Percentiles rank a stretch among this genome's conserved stretches.
Evolutionary conservation across 1,140 invertebrate genomes (phyloP).

Genomic region (Musca domestica): DNA sequence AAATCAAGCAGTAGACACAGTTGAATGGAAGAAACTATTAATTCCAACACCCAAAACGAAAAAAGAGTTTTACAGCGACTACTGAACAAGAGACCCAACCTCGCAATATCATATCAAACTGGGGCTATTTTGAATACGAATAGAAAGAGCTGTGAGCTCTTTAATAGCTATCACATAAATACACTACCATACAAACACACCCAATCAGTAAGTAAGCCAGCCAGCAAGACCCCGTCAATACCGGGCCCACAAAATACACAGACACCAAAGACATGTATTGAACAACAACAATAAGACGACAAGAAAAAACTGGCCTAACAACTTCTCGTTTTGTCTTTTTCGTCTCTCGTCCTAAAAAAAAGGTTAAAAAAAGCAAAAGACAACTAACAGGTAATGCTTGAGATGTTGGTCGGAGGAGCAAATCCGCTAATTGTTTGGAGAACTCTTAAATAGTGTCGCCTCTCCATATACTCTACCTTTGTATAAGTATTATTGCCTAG

Average conservation of each 20-base stretch:
- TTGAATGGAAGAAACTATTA: not conserved
- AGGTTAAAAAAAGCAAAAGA: too few species aligned
- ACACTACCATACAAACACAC: not conserved
- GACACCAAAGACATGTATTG: not conserved
- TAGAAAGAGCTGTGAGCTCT: too few species aligned
- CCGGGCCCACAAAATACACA: not conserved
- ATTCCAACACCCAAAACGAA: not conserved
- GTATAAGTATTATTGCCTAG: too few species aligned
- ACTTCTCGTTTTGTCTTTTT: constrained; percentile 41
- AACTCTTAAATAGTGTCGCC: too few species aligned
- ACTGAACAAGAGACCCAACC: not conserved
- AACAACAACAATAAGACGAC: constrained; percentile 12
- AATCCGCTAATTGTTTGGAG: too few species aligned
- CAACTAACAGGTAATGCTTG: too few species aligned
- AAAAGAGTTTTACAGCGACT: not conserved
- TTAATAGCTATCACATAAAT: too few species aligned
- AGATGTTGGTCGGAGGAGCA: too few species aligned
- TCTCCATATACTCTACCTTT: too few species aligned
- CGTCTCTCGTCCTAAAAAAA: too few species aligned
- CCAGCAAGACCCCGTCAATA: not conserved
- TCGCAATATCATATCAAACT: not conserved
- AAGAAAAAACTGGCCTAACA: constrained; percentile 41
- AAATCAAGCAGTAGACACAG: not conserved
- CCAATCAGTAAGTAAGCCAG: not conserved
- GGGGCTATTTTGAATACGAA: too few species aligned